These are phyloP conservation scores for Datnioides undecimradiatus DNA, from an alignment of 2,113 vertebrate species.

Conservation along the genomic window DNA sequence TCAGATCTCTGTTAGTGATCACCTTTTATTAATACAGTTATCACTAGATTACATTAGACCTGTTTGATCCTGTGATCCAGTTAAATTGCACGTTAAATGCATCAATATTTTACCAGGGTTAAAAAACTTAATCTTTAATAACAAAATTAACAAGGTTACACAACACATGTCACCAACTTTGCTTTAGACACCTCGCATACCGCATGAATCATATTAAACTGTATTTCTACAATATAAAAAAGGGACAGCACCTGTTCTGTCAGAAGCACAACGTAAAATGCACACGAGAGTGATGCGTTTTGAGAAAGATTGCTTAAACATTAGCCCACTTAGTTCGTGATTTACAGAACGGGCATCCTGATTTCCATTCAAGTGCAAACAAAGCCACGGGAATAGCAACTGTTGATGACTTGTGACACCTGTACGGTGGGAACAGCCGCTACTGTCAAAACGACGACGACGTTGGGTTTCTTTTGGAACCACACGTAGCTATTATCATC, in stretches of 20 bases:
- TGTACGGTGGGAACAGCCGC: fast-evolving
- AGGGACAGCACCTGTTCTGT: too few relatives aligned
- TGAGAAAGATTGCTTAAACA: background rate
- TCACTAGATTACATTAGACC: too few relatives aligned
- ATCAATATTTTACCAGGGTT: background rate
- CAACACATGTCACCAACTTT: background rate
- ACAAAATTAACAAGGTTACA: background rate
- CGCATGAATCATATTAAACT: background rate
- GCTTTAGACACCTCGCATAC: background rate
- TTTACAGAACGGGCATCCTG: background rate
- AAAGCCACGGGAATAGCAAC: background rate
- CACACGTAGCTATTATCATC: too few relatives aligned
- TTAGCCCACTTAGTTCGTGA: background rate
- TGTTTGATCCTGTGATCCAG: background rate
- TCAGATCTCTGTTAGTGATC: too few relatives aligned
- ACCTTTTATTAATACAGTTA: too few relatives aligned
- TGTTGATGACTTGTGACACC: background rate
- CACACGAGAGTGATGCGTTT: too few relatives aligned
- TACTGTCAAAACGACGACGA: background rate
- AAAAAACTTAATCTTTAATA: too few relatives aligned
- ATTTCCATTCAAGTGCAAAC: background rate
- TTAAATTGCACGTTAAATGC: background rate
- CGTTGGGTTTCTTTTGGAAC: too few relatives aligned
- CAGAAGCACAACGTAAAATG: background rate
- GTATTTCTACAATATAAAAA: background rate